phyloP scores from a whole-genome alignment of 2,797 vertebrate species.

The Peromyscus eremicus region DNA sequence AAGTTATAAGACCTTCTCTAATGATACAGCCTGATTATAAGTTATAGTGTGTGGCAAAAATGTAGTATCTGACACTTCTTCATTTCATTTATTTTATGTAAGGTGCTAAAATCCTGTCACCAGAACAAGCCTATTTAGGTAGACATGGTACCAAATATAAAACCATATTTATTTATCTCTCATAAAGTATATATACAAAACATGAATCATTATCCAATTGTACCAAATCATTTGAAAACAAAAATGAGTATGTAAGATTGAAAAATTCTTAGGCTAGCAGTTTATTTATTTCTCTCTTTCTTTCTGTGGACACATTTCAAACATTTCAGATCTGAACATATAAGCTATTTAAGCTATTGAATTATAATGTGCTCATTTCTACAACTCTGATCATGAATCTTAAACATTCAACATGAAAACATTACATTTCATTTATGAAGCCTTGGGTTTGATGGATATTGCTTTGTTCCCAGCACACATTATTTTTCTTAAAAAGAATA shows the following conservation, averaged over 20 bases:
- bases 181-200: slow-evolving; percentile 18
- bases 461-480: neutral
- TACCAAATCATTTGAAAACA: slow-evolving; percentile 46
- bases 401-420: neutral
- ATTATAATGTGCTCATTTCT: neutral
- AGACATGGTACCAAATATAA: neutral
- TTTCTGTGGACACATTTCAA: neutral
- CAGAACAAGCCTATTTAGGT: slow-evolving; percentile 58
- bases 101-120: slow-evolving; percentile 17
- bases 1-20: neutral
- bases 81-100: neutral
- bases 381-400: neutral
- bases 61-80: neutral
- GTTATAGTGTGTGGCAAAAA: neutral
- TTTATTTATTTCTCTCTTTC: neutral
- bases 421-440: neutral
- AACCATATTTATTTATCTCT: slow-evolving; percentile 45
- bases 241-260: neutral
- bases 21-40: neutral
- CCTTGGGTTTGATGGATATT: neutral
- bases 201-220: neutral
- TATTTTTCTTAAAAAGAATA: slow-evolving; percentile 36
- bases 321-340: slow-evolving; percentile 35
- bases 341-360: neutral
- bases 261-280: neutral